Evolutionary conservation across 2,113 vertebrate species (phyloP).

Genomic region (Rallus limicola): DNA sequence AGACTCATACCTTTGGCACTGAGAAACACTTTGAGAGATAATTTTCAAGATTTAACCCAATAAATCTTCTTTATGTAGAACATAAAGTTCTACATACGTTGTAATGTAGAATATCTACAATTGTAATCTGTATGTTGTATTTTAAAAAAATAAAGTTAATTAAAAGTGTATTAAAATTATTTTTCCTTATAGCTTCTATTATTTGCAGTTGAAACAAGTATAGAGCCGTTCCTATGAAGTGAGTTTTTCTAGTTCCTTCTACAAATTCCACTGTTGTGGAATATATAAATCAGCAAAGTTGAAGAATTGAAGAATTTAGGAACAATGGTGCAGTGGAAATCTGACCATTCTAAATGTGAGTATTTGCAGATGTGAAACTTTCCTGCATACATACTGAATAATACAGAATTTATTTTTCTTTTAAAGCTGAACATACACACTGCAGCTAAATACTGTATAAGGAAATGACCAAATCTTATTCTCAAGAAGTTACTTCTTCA

Average conservation of each 20-base stretch:
- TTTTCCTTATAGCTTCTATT: not conserved
- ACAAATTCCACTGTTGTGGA: not conserved
- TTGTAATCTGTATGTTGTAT: too few species aligned
- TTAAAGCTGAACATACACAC: not conserved
- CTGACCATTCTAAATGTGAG: not conserved
- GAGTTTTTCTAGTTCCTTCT: not conserved
- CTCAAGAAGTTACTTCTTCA: not conserved
- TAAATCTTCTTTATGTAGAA: not conserved
- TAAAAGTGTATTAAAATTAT: not conserved
- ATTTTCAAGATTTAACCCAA: not conserved
- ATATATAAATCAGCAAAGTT: not conserved
- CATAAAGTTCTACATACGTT: too few species aligned
- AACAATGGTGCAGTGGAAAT: not conserved
- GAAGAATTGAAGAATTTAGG: not conserved
- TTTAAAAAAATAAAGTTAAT: not conserved
- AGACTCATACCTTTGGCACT: not conserved
- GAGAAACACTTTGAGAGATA: not conserved
- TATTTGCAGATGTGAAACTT: not conserved
- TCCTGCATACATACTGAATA: not conserved
- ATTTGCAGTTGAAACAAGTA: not conserved
- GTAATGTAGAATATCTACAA: too few species aligned
- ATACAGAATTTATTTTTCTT: not conserved
- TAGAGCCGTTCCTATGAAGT: not conserved
- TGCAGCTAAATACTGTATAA: not conserved
- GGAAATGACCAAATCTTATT: not conserved